A percentile compares a stretch with the other conserved stretches of the same genome.
phyloP scores from a whole-genome alignment of 2,113 vertebrate species.

The Mola mola region DNA sequence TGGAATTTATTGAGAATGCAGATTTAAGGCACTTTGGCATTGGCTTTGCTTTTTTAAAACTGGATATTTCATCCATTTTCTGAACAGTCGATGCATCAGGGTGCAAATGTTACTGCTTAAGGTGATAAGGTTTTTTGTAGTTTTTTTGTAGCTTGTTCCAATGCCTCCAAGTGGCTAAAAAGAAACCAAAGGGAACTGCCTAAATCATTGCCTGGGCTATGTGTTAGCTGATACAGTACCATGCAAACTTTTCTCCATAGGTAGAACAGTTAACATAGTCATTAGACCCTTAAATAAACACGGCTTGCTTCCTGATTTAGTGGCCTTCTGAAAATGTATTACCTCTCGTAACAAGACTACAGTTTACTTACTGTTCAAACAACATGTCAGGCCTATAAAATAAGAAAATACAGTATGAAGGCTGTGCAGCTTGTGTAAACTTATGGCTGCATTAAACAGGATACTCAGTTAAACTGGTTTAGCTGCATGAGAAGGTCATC shows the following conservation, averaged over 20 bases:
- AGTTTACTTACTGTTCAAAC: slow-evolving; percentile 2
- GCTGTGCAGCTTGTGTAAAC: background rate
- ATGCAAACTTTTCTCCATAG: slow-evolving; percentile 13
- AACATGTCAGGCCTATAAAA: background rate
- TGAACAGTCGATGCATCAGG: no score
- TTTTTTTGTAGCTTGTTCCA: no score
- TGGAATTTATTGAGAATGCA: no score
- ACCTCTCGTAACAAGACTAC: slow-evolving; percentile 12
- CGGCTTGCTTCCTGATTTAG: slow-evolving; percentile 42
- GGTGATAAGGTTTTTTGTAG: no score
- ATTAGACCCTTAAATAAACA: slow-evolving; percentile 58
- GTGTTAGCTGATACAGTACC: slow-evolving; percentile 13
- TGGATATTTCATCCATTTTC: no score
- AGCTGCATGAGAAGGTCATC: slow-evolving; percentile 65
- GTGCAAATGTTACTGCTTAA: no score
- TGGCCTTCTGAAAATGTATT: slow-evolving; percentile 29
- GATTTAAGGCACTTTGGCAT: no score
- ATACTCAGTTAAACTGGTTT: slow-evolving; percentile 72
- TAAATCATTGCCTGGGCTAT: background rate
- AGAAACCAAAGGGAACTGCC: background rate
- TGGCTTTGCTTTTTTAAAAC: no score
- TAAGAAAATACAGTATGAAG: background rate
- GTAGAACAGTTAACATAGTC: slow-evolving; percentile 18
- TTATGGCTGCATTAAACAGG: slow-evolving; percentile 17
- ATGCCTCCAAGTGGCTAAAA: background rate